Conservation (phyloP, 2,113 vertebrate genomes). For the Gila orcuttii region DNA sequence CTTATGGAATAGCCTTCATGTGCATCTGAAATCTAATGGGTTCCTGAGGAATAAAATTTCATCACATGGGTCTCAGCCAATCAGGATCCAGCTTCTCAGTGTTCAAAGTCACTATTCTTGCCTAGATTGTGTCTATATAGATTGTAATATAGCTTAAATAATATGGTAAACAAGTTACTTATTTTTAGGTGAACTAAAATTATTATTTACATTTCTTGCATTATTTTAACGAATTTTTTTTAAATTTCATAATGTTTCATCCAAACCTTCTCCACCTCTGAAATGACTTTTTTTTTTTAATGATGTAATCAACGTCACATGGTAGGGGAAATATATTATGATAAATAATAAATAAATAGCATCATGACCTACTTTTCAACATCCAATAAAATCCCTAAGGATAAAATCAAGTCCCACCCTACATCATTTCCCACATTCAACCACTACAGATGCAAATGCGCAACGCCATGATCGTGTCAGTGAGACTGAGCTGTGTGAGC, state of each 20-base stretch:
- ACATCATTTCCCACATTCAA: background rate
- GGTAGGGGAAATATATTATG: background rate
- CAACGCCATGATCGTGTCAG: background rate
- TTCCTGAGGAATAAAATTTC: too few relatives aligned
- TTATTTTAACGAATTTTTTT: too few relatives aligned
- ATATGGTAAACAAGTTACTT: background rate
- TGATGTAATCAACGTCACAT: background rate
- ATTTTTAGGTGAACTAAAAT: background rate
- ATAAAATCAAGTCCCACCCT: background rate
- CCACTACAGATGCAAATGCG: background rate
- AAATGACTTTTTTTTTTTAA: background rate
- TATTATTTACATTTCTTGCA: background rate
- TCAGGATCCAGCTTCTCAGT: too few relatives aligned
- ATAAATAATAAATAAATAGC: constrained; percentile 5
- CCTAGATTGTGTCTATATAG: background rate
- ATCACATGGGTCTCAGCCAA: too few relatives aligned
- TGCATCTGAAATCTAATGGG: too few relatives aligned
- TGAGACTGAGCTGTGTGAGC: background rate
- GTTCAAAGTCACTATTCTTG: background rate
- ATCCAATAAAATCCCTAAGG: background rate
- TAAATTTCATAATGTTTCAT: background rate
- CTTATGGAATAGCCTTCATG: too few relatives aligned
- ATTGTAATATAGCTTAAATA: background rate
- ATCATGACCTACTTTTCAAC: background rate
- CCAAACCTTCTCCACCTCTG: background rate